Conservation (phyloP, 2,888 invertebrate species). For the Omphaloscelis lunosa region DNA sequence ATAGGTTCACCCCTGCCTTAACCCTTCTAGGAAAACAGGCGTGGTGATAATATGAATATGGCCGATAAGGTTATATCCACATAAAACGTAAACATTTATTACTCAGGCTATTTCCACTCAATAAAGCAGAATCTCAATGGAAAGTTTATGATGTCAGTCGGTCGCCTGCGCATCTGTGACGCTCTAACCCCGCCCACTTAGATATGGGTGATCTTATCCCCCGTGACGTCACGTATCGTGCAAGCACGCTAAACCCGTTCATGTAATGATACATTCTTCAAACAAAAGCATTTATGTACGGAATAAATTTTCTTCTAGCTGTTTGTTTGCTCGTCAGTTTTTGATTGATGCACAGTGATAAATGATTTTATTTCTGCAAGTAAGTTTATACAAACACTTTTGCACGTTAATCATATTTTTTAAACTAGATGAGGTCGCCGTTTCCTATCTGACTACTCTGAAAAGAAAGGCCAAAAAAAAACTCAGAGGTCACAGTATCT, state of each 20-base stretch:
- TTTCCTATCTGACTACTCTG: too few relatives aligned
- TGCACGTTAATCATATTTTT: too few relatives aligned
- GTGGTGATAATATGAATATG: too few relatives aligned
- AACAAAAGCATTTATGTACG: conserved; percentile 1
- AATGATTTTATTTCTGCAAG: too few relatives aligned
- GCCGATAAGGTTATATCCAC: background rate
- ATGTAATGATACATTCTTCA: background rate
- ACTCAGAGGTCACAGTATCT: too few relatives aligned
- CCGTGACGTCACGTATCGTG: conserved; percentile 31
- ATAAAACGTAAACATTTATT: background rate
- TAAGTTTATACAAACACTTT: too few relatives aligned
- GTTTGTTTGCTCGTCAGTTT: background rate
- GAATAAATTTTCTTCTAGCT: background rate
- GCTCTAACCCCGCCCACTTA: conserved; percentile 61
- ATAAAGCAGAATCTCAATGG: conserved; percentile 37
- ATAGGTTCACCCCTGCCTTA: background rate
- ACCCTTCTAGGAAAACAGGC: background rate
- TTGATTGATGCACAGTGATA: background rate
- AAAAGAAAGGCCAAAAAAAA: too few relatives aligned
- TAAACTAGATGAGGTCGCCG: too few relatives aligned
- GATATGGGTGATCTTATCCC: conserved; percentile 52
- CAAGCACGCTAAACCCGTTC: background rate
- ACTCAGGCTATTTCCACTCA: conserved; percentile 34
- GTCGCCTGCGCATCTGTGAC: conserved; percentile 28
- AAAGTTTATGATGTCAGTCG: conserved; percentile 50